Base-by-base conservation (phyloP, 2,113 vertebrate genomes). In the Delphinapterus leucas region DNA sequence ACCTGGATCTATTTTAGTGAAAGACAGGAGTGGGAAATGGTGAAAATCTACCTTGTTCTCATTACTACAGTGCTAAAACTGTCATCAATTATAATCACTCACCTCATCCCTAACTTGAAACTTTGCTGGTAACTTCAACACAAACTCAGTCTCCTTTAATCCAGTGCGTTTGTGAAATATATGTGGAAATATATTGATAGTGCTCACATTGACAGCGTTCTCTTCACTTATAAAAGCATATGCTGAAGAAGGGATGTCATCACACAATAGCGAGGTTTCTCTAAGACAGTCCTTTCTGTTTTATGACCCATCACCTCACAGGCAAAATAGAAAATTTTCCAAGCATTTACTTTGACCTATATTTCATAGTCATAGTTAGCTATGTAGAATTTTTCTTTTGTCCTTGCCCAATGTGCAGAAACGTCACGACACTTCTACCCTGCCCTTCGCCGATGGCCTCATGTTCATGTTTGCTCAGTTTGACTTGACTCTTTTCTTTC, bases 51-150 rank as follows among this genome's bases (percentile, higher is more conserved):
- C 93, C 95, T 97, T 88, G 96, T 93, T 97, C 92, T 96, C 96
- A 97, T 97, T 98, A 95, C 90, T 49, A 85, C 71, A 36, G 81
- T 38, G 81, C 92, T 97, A 97, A 98, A 97, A 88, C 92, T 92
- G 74, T 77, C 97, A 96, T 98, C 97, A 97, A 88, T 97, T 98
- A 97, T 81, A 93, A 94, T 97, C 96, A 84, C 65, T 90, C 58
- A 49, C 71, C 79, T 74, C 73, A 68, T 96, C 76, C 70, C 65
- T 92, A 92, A 73, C 12, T 0, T 14, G 44, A 97, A 95, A 94
- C 76, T 96, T 96, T 74, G 81, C 47, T 90, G 60, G 80, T 95
- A 96, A 95, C 76, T 94, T 95, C 70, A 65, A 77, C 80, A 93
- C 41, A 90, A 89, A 95, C 74, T 90, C 70, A 82, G 67, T 77